Evolutionary conservation across 1,140 invertebrate species (phyloP).

Genomic region (Cotesia typhae): DNA sequence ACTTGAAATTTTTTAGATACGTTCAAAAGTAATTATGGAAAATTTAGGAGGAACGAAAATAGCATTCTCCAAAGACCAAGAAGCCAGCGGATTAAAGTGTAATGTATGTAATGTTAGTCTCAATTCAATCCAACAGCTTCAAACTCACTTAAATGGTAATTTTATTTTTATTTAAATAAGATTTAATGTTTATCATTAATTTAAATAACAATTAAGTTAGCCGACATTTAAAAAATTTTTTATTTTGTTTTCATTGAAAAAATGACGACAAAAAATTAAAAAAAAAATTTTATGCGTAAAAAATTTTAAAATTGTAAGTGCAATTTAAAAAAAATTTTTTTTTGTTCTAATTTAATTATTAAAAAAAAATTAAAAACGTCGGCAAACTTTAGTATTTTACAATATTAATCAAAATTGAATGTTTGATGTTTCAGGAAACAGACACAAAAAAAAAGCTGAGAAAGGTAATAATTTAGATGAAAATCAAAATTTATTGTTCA

Average conservation of each 20-base stretch:
- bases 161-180: neutral
- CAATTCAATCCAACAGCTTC: constrained; percentile 66
- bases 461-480: constrained; percentile 60
- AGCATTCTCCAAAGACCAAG: constrained; percentile 61
- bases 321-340: no score
- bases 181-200: no score
- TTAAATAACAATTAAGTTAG: neutral
- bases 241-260: no score
- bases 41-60: constrained; percentile 61
- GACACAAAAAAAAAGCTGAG: constrained; percentile 62
- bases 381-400: no score
- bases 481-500: constrained; percentile 47
- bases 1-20: constrained; percentile 45
- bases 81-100: constrained; percentile 63
- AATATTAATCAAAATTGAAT: constrained; percentile 7
- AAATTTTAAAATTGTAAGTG: no score
- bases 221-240: neutral
- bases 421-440: constrained; percentile 53
- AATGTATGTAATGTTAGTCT: constrained; percentile 65
- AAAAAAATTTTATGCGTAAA: no score
- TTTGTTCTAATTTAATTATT: no score
- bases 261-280: no score
- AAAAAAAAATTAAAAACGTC: constrained; percentile 10
- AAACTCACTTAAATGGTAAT: constrained; percentile 67
- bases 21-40: constrained; percentile 63